phyloP scores from a whole-genome alignment of 2,113 vertebrate species.

The Takifugu flavidus region DNA sequence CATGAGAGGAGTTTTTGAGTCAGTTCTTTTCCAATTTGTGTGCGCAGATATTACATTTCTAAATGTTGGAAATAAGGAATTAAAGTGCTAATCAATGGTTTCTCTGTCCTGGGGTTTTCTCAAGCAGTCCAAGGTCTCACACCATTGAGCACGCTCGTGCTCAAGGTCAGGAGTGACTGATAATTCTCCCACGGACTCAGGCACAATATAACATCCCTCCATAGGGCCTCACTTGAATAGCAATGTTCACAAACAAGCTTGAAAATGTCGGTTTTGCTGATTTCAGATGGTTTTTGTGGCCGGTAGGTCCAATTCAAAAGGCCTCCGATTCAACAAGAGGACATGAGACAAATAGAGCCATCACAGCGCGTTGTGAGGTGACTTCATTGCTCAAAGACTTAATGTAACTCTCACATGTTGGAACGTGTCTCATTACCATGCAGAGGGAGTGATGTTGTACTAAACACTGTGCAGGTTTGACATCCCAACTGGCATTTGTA shows the following conservation, averaged over 20 bases:
- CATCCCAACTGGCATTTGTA: constrained; percentile 66
- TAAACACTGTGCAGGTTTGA: constrained; percentile 53
- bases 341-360: constrained; percentile 41
- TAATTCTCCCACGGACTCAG: constrained; percentile 50
- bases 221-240: constrained; percentile 34
- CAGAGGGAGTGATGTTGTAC: constrained; percentile 59
- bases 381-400: constrained; percentile 48
- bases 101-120: constrained; percentile 60
- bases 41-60: constrained; percentile 37
- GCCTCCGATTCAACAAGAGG: constrained; percentile 13
- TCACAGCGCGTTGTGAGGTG: constrained; percentile 43
- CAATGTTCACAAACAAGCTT: constrained; percentile 47
- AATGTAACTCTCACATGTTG: constrained; percentile 46
- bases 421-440: constrained; percentile 55
- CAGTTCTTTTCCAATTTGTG: constrained; percentile 30
- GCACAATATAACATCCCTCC: constrained; percentile 33
- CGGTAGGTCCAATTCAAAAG: constrained; percentile 27
- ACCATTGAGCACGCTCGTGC: constrained; percentile 61
- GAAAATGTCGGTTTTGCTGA: constrained; percentile 27
- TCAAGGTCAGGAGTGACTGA: constrained; percentile 56
- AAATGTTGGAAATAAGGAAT: constrained; percentile 30
- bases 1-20: constrained; percentile 20
- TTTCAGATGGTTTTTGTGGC: constrained; percentile 15
- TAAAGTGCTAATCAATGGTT: constrained; percentile 60
- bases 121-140: constrained; percentile 57